Evolutionary conservation across 2,888 invertebrate genomes (phyloP).

Genomic region (Melanchra persicariae): DNA sequence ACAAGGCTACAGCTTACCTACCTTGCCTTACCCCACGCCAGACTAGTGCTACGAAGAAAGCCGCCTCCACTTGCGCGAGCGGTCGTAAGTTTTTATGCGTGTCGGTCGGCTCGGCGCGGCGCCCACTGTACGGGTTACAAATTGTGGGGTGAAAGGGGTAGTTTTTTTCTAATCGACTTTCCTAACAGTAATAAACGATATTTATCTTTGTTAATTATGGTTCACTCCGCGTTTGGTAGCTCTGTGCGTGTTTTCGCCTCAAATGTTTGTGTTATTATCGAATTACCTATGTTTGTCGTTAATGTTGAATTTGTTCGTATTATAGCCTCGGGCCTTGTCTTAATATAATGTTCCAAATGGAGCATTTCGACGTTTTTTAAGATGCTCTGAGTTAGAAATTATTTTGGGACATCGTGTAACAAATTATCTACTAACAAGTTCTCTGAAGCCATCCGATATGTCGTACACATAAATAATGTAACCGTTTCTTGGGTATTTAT

Average conservation of each 20-base stretch:
- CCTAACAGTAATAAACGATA: constrained; percentile 91
- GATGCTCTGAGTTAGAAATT: constrained; percentile 22
- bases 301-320: constrained; percentile 74
- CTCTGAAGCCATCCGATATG: not conserved
- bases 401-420: constrained; percentile 18
- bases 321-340: constrained; percentile 66
- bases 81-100: constrained; percentile 85
- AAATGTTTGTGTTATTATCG: constrained; percentile 88
- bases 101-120: constrained; percentile 78
- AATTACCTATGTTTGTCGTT: constrained; percentile 88
- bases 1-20: too few relatives aligned
- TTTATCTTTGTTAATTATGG: constrained; percentile 91
- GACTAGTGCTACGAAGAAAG: constrained; percentile 60
- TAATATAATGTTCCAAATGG: constrained; percentile 55
- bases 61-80: constrained; percentile 71
- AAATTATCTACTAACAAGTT: not conserved
- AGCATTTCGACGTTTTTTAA: constrained; percentile 34
- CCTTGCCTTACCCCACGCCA: not conserved
- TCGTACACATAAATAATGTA: not conserved
- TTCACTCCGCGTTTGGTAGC: constrained; percentile 88
- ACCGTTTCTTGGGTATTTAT: not conserved
- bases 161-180: constrained; percentile 91
- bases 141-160: constrained; percentile 91
- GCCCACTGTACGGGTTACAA: constrained; percentile 91
- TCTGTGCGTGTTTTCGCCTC: constrained; percentile 86